Conservation (phyloP, 1,140 invertebrate genomes). For the Muscidifurax raptorellus region DNA sequence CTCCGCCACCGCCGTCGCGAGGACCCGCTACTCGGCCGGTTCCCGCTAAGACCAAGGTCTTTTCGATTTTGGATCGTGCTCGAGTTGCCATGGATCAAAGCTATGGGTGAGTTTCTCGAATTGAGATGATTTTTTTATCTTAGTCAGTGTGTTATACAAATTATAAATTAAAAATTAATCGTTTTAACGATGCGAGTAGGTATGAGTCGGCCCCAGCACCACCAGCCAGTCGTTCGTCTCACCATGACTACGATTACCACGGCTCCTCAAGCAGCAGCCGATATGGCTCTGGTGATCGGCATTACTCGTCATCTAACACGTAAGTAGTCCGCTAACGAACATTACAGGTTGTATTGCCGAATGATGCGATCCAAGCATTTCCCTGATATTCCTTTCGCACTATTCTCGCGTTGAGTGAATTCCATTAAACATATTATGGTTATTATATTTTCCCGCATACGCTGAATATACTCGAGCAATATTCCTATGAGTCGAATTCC, state of each 20-base stretch:
- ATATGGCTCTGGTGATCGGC: conserved; percentile 62
- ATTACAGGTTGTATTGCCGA: not conserved
- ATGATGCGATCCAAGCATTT: not conserved
- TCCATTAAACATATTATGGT: too few species aligned
- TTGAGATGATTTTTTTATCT: too few species aligned
- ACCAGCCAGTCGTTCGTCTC: conserved; percentile 61
- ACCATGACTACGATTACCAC: conserved; percentile 68
- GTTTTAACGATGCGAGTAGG: conserved; percentile 44
- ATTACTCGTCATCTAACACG: conserved; percentile 64
- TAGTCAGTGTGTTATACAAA: not conserved
- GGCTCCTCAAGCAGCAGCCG: conserved; percentile 61
- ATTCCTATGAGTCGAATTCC: too few species aligned
- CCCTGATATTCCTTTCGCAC: not conserved
- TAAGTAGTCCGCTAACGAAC: conserved; percentile 53
- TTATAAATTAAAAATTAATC: not conserved
- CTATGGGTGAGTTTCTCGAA: conserved; percentile 78
- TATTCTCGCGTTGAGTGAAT: not conserved
- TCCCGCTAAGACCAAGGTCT: conserved; percentile 85
- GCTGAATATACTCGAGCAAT: too few species aligned
- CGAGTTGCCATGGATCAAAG: conserved; percentile 86
- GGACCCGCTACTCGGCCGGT: conserved; percentile 75
- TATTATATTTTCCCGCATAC: too few species aligned
- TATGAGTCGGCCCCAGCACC: conserved; percentile 64
- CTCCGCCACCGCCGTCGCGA: conserved; percentile 69
- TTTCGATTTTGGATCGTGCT: conserved; percentile 88